Conservation (phyloP, 2,888 invertebrate species). For the Chironomus riparius region DNA sequence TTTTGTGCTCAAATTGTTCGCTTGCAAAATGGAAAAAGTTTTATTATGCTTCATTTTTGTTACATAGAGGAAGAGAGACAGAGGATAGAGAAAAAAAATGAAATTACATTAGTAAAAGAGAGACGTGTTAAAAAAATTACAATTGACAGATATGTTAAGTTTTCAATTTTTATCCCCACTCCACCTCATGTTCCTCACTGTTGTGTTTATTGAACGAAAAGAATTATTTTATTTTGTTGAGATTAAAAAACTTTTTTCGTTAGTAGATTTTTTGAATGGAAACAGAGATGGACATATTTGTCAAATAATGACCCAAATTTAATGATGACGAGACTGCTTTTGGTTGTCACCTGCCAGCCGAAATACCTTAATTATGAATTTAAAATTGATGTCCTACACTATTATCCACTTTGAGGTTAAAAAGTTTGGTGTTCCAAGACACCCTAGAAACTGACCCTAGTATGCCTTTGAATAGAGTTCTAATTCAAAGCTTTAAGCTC, state of each 20-base stretch:
- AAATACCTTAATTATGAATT: too few species aligned
- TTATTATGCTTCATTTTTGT: conserved; percentile 19
- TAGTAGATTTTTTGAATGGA: too few species aligned
- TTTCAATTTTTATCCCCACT: conserved; percentile 1
- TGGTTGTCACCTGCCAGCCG: too few species aligned
- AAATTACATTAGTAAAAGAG: background rate
- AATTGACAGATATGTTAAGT: conserved; percentile 26
- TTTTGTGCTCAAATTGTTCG: background rate
- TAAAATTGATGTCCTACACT: too few species aligned
- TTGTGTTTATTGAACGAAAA: background rate
- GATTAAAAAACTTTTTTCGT: conserved; percentile 13
- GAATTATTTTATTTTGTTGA: background rate
- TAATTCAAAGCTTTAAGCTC: too few species aligned
- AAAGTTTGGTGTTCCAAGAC: too few species aligned
- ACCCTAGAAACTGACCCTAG: too few species aligned
- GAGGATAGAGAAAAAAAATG: background rate
- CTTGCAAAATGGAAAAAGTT: conserved; percentile 21
- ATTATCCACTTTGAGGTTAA: too few species aligned
- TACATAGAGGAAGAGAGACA: background rate
- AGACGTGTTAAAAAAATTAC: conserved; percentile 26
- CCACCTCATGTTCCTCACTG: background rate
- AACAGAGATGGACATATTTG: too few species aligned
- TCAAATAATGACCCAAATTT: too few species aligned
- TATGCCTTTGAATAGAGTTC: too few species aligned
- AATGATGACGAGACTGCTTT: too few species aligned